These are phyloP conservation scores for Desmodus rotundus DNA, from an alignment of 2,113 vertebrate species.

Conservation along the genomic window DNA sequence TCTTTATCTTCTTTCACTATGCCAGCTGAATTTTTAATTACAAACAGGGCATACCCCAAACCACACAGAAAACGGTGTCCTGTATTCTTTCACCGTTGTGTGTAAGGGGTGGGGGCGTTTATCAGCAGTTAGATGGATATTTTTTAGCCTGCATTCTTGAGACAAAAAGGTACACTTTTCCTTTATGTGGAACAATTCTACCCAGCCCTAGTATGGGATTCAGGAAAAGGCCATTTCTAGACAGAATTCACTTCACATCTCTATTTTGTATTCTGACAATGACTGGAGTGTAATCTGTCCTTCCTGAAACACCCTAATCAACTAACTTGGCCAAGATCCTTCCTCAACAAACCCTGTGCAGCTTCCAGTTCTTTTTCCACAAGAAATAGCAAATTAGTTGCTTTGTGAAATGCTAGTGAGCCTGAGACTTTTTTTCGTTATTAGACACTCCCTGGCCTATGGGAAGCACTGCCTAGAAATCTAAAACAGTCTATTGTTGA, in stretches of 20 bases:
- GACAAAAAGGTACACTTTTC: not conserved
- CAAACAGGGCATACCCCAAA: not conserved
- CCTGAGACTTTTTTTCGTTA: conserved; percentile 70
- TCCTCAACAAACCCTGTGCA: conserved; percentile 72
- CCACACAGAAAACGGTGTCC: not conserved
- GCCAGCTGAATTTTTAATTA: not conserved
- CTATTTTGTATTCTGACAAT: conserved; percentile 72
- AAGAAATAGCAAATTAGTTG: conserved; percentile 75
- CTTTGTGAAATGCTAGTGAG: conserved; percentile 72
- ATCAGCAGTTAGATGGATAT: not conserved
- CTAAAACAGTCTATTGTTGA: conserved; percentile 71
- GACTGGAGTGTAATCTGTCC: conserved; percentile 66
- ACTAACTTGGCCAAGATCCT: conserved; percentile 75
- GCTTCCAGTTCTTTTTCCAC: conserved; percentile 75
- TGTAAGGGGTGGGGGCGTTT: not conserved
- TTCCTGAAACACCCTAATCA: conserved; percentile 80
- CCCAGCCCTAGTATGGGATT: conserved; percentile 9
- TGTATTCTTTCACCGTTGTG: not conserved
- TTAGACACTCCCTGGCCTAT: conserved; percentile 53
- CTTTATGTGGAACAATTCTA: conserved; percentile 25
- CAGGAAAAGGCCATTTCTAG: conserved; percentile 57
- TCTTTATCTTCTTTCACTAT: not conserved
- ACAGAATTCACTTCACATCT: conserved; percentile 62
- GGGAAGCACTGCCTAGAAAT: conserved; percentile 66
- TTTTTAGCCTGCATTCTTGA: not conserved